These are phyloP conservation scores for Balanococcus diminutus DNA, from an alignment of 2,888 invertebrate genomes.

Conservation along the genomic window DNA sequence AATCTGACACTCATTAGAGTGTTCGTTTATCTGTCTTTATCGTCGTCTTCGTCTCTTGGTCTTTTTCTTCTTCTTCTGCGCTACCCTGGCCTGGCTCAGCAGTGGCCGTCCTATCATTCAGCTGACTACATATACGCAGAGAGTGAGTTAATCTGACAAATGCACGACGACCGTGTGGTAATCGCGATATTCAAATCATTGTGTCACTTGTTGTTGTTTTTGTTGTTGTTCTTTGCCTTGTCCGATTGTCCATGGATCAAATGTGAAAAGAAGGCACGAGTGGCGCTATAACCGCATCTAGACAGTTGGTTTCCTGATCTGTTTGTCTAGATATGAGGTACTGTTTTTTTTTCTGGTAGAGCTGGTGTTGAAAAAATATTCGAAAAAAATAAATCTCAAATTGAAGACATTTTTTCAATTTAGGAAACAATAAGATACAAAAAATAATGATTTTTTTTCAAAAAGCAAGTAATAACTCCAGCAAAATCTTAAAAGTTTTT, in stretches of 20 bases:
- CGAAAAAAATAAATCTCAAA: no score
- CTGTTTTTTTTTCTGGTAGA: neutral
- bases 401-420: no score
- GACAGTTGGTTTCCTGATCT: neutral
- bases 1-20: slow-evolving; percentile 15
- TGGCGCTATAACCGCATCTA: neutral
- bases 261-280: neutral
- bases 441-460: no score
- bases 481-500: no score
- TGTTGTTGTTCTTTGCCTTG: no score
- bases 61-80: neutral
- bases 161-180: slow-evolving; percentile 7
- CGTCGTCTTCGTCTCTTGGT: neutral
- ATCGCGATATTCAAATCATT: slow-evolving; percentile 15
- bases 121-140: neutral
- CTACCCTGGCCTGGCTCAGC: neutral
- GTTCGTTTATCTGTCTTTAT: neutral
- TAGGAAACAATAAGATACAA: no score
- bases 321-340: neutral
- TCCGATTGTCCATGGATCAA: no score
- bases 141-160: slow-evolving; percentile 13
- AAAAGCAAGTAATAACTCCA: no score
- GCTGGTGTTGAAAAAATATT: neutral
- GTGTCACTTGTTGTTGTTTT: neutral
- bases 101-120: neutral